Percentiles rank a stretch among this genome's conserved stretches.
Evolutionary conservation across 2,113 vertebrate species (phyloP).

Genomic region (Strigops habroptila): DNA sequence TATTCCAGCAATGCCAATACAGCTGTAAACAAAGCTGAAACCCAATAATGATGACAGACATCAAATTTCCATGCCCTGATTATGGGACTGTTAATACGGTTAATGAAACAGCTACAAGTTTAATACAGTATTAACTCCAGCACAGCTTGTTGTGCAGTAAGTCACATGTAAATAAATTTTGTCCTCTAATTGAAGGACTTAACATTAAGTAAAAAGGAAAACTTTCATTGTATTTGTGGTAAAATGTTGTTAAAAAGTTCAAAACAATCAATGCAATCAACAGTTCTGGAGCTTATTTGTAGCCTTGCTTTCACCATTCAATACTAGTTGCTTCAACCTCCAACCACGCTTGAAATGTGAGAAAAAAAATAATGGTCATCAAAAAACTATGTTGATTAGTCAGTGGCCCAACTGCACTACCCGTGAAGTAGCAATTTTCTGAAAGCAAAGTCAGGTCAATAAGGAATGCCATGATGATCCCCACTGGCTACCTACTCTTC

Average conservation of each 20-base stretch:
- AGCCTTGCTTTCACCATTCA: neutral
- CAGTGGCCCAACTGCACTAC: no score
- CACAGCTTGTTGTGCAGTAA: neutral
- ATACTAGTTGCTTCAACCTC: neutral
- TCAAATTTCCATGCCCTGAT: neutral
- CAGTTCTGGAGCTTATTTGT: neutral
- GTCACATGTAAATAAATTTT: neutral
- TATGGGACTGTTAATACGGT: neutral
- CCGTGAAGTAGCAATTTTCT: neutral
- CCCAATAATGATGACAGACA: neutral
- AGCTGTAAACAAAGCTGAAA: neutral
- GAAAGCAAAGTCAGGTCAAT: neutral
- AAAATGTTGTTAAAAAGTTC: slow-evolving; percentile 26
- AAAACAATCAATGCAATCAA: slow-evolving; percentile 14
- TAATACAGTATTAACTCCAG: neutral
- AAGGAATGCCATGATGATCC: neutral
- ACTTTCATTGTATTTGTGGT: neutral
- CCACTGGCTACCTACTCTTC: neutral
- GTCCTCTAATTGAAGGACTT: slow-evolving; percentile 29
- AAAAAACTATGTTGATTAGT: neutral
- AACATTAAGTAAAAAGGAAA: neutral
- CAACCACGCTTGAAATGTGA: neutral
- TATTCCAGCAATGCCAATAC: neutral
- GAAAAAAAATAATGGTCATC: neutral
- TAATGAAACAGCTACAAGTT: neutral